phyloP scores from a whole-genome alignment of 2,888 invertebrate genomes.

The Pasiphila rectangulata region DNA sequence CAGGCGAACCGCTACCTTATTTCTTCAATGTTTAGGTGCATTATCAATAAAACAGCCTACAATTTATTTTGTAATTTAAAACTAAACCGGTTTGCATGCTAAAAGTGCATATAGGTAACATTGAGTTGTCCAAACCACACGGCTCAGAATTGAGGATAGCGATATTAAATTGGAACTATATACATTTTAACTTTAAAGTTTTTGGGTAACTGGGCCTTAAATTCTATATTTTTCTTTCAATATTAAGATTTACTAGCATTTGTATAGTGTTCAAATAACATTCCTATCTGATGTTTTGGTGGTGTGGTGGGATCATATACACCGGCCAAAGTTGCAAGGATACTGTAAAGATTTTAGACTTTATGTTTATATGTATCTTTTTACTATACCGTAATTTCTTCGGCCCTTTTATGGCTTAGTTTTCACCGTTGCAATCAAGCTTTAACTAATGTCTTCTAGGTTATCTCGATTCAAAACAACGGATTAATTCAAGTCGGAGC shows the following conservation, averaged over 20 bases:
- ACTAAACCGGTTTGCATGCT: constrained; percentile 2
- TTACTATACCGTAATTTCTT: no score
- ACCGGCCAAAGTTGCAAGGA: not conserved
- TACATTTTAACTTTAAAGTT: no score
- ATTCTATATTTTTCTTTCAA: not conserved
- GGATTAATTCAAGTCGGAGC: no score
- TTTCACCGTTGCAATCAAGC: no score
- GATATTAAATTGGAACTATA: no score
- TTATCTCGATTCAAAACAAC: no score
- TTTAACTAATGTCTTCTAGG: no score
- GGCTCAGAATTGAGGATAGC: constrained; percentile 4
- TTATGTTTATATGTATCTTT: not conserved
- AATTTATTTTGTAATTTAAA: not conserved
- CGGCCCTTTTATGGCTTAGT: no score
- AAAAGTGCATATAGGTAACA: not conserved
- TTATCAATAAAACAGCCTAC: not conserved
- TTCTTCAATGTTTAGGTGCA: not conserved
- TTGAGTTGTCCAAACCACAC: not conserved
- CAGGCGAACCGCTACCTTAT: not conserved
- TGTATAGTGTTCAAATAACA: not conserved
- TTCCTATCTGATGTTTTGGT: constrained; percentile 4
- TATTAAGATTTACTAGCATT: not conserved
- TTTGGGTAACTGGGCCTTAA: not conserved
- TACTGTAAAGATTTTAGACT: not conserved
- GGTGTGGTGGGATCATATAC: not conserved